These are phyloP conservation scores for Melanogrammus aeglefinus DNA, from an alignment of 2,797 vertebrate species.

Conservation along the genomic window DNA sequence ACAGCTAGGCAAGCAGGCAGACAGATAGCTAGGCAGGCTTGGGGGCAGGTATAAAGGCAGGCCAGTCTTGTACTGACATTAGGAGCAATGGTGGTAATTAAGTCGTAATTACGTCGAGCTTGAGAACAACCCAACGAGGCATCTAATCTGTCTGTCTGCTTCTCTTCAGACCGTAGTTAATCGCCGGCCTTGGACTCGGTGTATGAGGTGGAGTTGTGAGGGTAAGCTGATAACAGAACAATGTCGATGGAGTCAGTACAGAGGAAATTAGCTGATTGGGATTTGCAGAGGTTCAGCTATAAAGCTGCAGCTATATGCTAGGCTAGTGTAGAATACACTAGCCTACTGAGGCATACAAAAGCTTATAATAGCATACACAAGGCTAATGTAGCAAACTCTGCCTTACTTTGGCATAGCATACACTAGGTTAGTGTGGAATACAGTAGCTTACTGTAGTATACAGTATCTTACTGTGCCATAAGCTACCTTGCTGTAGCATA, in stretches of 20 bases:
- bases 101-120: slow-evolving; percentile 29
- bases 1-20: background rate
- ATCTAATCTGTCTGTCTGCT: slow-evolving; percentile 45
- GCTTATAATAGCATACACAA: background rate
- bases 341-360: background rate
- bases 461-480: background rate
- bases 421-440: background rate
- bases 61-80: slow-evolving; percentile 29
- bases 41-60: slow-evolving; percentile 10
- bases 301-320: background rate
- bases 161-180: slow-evolving; percentile 42
- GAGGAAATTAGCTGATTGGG: slow-evolving; percentile 1
- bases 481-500: background rate
- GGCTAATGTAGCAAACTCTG: background rate
- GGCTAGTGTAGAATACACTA: background rate
- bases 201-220: slow-evolving; percentile 24
- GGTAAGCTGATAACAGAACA: slow-evolving; percentile 26
- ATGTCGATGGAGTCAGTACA: slow-evolving; percentile 5
- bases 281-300: background rate
- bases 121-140: slow-evolving; percentile 18
- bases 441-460: background rate
- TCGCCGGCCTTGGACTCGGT: slow-evolving; percentile 33
- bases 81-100: slow-evolving; percentile 48
- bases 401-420: background rate
- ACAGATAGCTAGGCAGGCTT: background rate